These are phyloP conservation scores for Lepus townsendii DNA, from an alignment of 2,797 vertebrate species.

Conservation along the genomic window DNA sequence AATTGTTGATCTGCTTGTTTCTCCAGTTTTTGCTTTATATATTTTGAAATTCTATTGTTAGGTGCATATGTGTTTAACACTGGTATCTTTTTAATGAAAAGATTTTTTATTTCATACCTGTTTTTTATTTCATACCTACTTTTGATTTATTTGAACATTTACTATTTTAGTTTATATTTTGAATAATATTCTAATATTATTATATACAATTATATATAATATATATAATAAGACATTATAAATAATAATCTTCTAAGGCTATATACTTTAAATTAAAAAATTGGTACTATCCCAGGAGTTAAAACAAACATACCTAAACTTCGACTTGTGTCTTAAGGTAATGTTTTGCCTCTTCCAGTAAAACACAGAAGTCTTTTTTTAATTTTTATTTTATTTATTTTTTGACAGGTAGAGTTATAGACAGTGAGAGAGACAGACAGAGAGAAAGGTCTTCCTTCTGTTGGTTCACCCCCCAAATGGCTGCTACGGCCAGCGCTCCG, in stretches of 20 bases:
- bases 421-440: too few relatives aligned
- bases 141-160: conserved; percentile 45
- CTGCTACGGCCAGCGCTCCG: too few relatives aligned
- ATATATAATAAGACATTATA: too few relatives aligned
- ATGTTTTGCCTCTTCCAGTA: neutral
- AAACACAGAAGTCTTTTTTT: neutral
- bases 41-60: conserved; percentile 55
- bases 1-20: neutral
- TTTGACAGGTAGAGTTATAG: too few relatives aligned
- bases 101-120: neutral
- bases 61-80: neutral
- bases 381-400: too few relatives aligned
- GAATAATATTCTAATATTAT: neutral
- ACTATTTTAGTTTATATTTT: conserved; percentile 37
- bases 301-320: neutral
- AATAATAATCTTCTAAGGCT: too few relatives aligned
- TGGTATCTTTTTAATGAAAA: neutral
- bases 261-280: neutral
- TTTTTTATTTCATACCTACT: neutral
- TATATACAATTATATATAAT: too few relatives aligned
- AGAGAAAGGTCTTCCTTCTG: too few relatives aligned
- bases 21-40: neutral
- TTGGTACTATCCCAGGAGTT: neutral
- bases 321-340: neutral
- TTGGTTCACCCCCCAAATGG: too few relatives aligned